Percentiles rank a stretch among this genome's conserved stretches.
phyloP scores from a whole-genome alignment of 2,797 vertebrate species.

The Scolopax bukidnonensis region DNA sequence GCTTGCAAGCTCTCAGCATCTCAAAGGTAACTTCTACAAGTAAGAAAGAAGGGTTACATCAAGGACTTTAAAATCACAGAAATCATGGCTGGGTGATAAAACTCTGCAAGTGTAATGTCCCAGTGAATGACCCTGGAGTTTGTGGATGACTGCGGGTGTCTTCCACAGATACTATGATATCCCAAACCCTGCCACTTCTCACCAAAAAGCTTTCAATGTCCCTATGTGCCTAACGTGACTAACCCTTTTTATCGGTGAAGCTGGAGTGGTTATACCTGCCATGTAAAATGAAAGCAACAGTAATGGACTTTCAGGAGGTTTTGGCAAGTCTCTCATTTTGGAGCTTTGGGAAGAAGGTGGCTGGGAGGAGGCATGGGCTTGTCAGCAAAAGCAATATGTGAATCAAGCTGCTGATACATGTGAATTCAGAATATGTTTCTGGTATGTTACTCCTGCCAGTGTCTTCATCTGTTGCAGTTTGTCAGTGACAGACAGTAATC shows the following conservation, averaged over 20 bases:
- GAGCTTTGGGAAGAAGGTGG: neutral
- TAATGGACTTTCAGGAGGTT: neutral
- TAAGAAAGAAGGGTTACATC: neutral
- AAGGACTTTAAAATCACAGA: neutral
- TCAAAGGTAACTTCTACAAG: neutral
- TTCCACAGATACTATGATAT: neutral
- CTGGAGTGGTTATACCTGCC: neutral
- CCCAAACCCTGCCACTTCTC: neutral
- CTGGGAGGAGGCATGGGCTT: neutral
- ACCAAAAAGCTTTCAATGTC: neutral
- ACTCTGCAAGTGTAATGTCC: neutral
- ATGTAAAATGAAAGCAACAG: neutral
- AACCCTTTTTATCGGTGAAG: neutral
- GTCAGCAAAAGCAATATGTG: neutral
- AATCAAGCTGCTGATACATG: neutral
- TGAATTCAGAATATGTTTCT: neutral
- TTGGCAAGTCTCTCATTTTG: neutral
- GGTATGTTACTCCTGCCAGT: neutral
- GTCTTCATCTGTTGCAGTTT: neutral
- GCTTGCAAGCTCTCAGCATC: neutral
- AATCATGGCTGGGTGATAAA: neutral
- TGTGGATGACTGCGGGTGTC: neutral
- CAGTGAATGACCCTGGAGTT: neutral
- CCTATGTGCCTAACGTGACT: fast-evolving
- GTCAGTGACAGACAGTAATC: neutral